Conservation (phyloP, 2,888 invertebrate genomes). For the Calameuta idolon region DNA sequence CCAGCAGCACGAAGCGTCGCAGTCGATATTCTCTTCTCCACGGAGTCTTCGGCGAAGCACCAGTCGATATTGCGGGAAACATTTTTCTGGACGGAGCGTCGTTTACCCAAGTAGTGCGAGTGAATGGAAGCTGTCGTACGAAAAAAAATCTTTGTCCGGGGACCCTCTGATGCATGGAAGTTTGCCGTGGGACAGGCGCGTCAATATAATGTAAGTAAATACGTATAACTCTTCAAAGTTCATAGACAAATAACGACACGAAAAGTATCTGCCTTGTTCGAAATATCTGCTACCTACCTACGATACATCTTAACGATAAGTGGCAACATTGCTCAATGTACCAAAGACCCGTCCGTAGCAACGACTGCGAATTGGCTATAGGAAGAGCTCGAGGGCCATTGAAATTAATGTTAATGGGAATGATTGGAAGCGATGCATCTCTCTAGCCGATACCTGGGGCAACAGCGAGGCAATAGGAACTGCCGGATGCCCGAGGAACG, state of each 20-base stretch:
- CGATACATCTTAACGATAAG: not conserved
- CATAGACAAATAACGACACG: not conserved
- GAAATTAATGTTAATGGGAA: conserved; percentile 43
- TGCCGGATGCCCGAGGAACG: not conserved
- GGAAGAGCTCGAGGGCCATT: not conserved
- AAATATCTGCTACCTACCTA: too few relatives aligned
- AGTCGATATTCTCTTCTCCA: not conserved
- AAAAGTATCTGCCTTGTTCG: too few relatives aligned
- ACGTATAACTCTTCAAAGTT: not conserved
- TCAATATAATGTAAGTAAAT: not conserved
- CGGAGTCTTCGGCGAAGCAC: not conserved
- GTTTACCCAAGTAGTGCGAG: not conserved
- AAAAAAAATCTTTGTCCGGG: not conserved
- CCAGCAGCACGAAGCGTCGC: not conserved
- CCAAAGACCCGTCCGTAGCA: not conserved
- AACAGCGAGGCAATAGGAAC: not conserved
- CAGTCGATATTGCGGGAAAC: not conserved
- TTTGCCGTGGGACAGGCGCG: not conserved
- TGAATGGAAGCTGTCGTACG: not conserved
- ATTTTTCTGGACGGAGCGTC: not conserved
- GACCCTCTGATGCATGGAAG: not conserved
- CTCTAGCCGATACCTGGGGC: conserved; percentile 38
- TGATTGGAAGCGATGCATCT: conserved; percentile 53
- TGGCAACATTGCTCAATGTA: not conserved
- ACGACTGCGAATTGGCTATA: not conserved